phyloP scores from a whole-genome alignment of 2,797 vertebrate genomes.

The Cephalopachus bancanus region DNA sequence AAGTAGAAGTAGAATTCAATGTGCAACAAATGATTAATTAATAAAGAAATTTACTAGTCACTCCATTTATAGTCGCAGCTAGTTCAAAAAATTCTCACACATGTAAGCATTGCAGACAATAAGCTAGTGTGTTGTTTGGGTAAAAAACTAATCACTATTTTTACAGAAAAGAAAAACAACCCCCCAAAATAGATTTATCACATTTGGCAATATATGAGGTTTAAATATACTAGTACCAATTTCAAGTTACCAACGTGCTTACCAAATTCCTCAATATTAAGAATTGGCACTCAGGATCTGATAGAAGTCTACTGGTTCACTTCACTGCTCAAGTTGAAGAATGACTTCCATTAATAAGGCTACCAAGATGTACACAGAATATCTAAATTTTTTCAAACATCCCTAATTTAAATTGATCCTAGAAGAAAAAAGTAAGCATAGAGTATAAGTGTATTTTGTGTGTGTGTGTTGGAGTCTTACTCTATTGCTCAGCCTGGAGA shows the following conservation, averaged over 20 bases:
- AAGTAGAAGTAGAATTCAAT: background rate
- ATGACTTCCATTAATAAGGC: conserved; percentile 18
- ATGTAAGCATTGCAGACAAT: background rate
- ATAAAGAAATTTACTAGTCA: conserved; percentile 14
- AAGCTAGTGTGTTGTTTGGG: background rate
- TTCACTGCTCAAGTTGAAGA: background rate
- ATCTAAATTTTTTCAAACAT: conserved; percentile 69
- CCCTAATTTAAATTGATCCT: background rate
- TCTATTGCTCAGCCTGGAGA: too few relatives aligned
- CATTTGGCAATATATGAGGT: background rate
- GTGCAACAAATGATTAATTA: background rate
- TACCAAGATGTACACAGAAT: conserved; percentile 58
- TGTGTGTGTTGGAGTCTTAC: too few relatives aligned
- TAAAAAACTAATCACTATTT: background rate
- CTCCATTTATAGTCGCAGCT: background rate
- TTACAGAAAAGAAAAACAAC: background rate
- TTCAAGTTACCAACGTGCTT: background rate
- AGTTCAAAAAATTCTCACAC: background rate
- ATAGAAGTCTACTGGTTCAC: background rate
- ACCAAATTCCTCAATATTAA: background rate
- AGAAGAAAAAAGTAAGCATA: conserved; percentile 50
- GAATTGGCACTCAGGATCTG: background rate
- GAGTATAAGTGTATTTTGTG: background rate
- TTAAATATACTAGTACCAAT: background rate
- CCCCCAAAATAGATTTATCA: background rate